Base-by-base conservation (phyloP, 92 coral and sea anemone species). In the Metridium senile region DNA sequence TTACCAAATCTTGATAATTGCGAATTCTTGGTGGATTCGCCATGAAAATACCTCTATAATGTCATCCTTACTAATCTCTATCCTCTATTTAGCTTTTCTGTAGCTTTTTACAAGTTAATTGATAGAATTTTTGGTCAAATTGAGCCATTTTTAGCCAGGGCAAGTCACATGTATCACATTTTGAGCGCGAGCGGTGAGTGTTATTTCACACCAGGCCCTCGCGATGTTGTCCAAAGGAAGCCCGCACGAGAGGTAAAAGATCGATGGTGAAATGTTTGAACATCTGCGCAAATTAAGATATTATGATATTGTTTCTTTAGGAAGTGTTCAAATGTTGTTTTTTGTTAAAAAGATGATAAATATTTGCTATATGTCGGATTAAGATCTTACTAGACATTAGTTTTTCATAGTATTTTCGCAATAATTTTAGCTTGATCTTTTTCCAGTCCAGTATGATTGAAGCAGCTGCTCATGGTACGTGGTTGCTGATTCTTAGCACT, bases 21-120 rank as follows among this genome's bases (percentile, higher is more conserved):
- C 80, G 80, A 26, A 62, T 75, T 47, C 71, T 62, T 16, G 70
- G 80, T 21, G 71, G 80, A 75, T 75, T 75, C 35, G 80, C 80
- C 80, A 75, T 63, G 25, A 20, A 66, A 33, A 19, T 29, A 17
- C 20, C 51, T 33, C 33, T 27, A 63, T 3, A 54, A 10, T 21
- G 21, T 54, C 23, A 39, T 39, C 49, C 49, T n/a, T n/a, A n/a
- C n/a, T n/a, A n/a, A n/a, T n/a, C n/a, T n/a, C 49, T 4, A 4
- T 39, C 49, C 49, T 39, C 49, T 6, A 39, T 13, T n/a, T 4
- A 39, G 8, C 49, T 39, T 39, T 39, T 6, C 49, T 39, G 13
- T 39, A 39, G 49, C 49, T 39, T 39, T 39, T 39, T 39, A 39
- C 6, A 13, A 6, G 49, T 4, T 39, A 39, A 4, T 13, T 39